Evolutionary conservation across 2,888 invertebrate species (phyloP), one percentile per base, ranked within the genome.

Genomic region (Dioctria linearis): DNA sequence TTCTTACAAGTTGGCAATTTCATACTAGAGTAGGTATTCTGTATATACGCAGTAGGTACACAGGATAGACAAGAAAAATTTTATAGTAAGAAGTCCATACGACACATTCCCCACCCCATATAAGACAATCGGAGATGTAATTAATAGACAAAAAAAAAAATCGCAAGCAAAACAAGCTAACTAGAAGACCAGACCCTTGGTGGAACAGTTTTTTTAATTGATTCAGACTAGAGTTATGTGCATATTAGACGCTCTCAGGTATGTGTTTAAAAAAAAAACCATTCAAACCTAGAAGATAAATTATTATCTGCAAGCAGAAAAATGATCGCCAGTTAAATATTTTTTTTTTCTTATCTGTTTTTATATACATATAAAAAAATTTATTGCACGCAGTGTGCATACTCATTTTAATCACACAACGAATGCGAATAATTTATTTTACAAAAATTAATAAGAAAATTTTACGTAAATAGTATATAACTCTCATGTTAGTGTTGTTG

Each of bases 391-490:
- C 54, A 11, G 11, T 4, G 25, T 25, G 25, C 25, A 25, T 25
- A 25, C 25, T 25, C 25, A 25, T 25, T 25, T 25, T 25, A 25
- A 25, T 25, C 25, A 25, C 25, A 25, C 25, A 25, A 25, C 25
- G 25, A 25, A 25, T 25, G 25, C 25, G 25, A 25, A 25, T 25
- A 25, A 25, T 25, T n/a, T 25, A 25, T 25, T 25, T 25, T 25
- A 25, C 25, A 25, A 25, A 25, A 25, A 25, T 25, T 25, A 8
- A 54, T 2, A 54, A 54, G 46, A 6, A 8, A 54, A 54, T 54
- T 54, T n/a, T 61, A 25, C 59, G 59, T 61, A 61, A 61, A 61
- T 39, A n/a, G n/a, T n/a, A n/a, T n/a, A 13, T 39, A 39, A 25
- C 61, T 8, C 25, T 25, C 25, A n/a, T n/a, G 37, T 25, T 46